These are phyloP conservation scores for Campylorhamphus procurvoides DNA, from an alignment of 2,113 vertebrate species.

Conservation along the genomic window DNA sequence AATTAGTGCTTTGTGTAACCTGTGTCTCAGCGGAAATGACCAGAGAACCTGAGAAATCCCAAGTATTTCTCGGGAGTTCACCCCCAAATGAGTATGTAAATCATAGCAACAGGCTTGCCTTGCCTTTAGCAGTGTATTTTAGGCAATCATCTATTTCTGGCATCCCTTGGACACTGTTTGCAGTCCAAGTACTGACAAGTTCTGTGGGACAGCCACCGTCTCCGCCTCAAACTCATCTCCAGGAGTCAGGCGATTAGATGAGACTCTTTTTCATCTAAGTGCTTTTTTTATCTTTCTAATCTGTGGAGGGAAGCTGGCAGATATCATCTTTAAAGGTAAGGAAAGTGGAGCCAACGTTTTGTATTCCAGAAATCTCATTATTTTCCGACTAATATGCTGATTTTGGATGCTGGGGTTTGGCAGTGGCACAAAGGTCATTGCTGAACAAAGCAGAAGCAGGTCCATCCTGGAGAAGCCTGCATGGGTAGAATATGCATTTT, in stretches of 20 bases:
- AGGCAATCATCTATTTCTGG: background rate
- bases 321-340: slow-evolving; percentile 7
- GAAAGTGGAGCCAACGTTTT: background rate
- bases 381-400: slow-evolving; percentile 22
- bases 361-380: slow-evolving; percentile 48
- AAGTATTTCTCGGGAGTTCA: background rate
- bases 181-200: background rate
- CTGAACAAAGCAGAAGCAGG: slow-evolving; percentile 41
- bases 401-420: slow-evolving; percentile 17
- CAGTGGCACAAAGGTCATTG: background rate
- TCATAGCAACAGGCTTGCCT: background rate
- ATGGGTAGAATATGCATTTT: background rate
- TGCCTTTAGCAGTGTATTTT: background rate
- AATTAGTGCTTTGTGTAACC: background rate
- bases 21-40: background rate
- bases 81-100: background rate
- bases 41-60: background rate
- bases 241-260: background rate
- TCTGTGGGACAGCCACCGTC: background rate
- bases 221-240: background rate
- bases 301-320: background rate
- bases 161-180: background rate
- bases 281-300: slow-evolving; percentile 18
- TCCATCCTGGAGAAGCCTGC: background rate
- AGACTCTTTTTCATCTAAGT: slow-evolving; percentile 43